phyloP scores from a whole-genome alignment of 1,140 invertebrate genomes.

The honey bee (Apis mellifera) region Amel_HAv3.1 CM009937.2:5777001-5777500 shows the following conservation, averaged over 20 bases:
- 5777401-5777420: background rate
- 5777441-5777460: too few species aligned
- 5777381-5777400: too few species aligned
- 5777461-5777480: too few species aligned
- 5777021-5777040: conserved; percentile 39
- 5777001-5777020: conserved; percentile 47
- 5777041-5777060: conserved; percentile 70
- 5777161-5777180: too few species aligned
- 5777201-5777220: background rate
- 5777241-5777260: conserved; percentile 15
- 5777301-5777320: background rate
- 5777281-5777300: background rate
- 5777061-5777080: conserved; percentile 65
- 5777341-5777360: background rate
- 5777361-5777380: background rate
- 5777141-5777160: background rate
- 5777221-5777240: background rate
- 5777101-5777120: conserved; percentile 13
- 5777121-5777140: too few species aligned
- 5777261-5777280: background rate
- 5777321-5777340: too few species aligned
- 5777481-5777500: too few species aligned
- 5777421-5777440: background rate
- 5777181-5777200: too few species aligned
- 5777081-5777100: conserved; percentile 29